A percentile compares a stretch with the other conserved stretches of the same genome.
These are phyloP conservation scores for Galago senegalensis DNA, from an alignment of 2,797 vertebrate genomes.

Conservation along the genomic window DNA sequence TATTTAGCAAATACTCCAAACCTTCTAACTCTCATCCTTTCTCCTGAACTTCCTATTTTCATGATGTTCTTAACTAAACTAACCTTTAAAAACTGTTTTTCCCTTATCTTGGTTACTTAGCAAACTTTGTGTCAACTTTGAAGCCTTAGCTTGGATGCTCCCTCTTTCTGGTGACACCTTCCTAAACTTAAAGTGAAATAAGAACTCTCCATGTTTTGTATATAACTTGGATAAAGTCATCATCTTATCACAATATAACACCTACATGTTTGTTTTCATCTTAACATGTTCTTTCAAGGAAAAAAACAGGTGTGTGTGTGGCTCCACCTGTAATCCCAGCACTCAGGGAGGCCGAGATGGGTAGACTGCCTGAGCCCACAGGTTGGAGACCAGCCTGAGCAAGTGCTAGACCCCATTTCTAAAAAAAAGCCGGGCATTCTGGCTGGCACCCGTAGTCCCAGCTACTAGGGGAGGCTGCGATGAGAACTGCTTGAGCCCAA, in stretches of 20 bases:
- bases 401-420: too few species aligned
- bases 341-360: too few species aligned
- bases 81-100: not conserved
- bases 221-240: not conserved
- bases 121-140: slow-evolving; percentile 21
- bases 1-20: slow-evolving; percentile 14
- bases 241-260: slow-evolving; percentile 3
- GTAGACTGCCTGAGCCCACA: too few species aligned
- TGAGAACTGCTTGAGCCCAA: too few species aligned
- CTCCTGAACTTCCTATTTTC: slow-evolving; percentile 13
- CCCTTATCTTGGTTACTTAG: not conserved
- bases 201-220: not conserved
- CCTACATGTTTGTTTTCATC: too few species aligned
- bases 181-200: not conserved
- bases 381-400: too few species aligned
- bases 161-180: not conserved
- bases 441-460: too few species aligned
- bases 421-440: too few species aligned
- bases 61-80: slow-evolving; percentile 5
- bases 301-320: too few species aligned
- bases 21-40: not conserved
- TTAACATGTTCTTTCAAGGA: too few species aligned
- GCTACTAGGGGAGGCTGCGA: too few species aligned
- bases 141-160: not conserved
- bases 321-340: too few species aligned